Evolutionary conservation across 2,888 invertebrate species (phyloP), one percentile per base, ranked within the genome.

Genomic region (Sphaerophoria taeniata): DNA sequence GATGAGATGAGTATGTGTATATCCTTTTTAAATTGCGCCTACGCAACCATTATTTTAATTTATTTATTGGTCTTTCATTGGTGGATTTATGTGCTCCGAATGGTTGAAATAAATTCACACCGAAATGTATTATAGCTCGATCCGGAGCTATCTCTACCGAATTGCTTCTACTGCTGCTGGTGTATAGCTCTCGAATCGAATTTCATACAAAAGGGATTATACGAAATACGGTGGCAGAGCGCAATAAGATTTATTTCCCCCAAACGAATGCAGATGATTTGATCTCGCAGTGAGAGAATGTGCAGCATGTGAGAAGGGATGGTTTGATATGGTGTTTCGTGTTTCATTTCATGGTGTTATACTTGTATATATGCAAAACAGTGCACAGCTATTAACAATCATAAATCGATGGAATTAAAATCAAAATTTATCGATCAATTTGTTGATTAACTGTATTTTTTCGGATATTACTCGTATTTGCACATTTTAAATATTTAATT

Each of bases 11-110:
- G 24, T 73, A 43, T 71, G 67, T 71, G 47, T 84, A 80, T 73
- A 76, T 82, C 78, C 78, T 70, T 77, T 76, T 80, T n/a, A 75
- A 83, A 80, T 79, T 73, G 81, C 86, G 86, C 87, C 87, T 87
- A 86, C 88, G 80, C 87, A 87, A 87, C 88, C 90, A 91, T 91
- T 90, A 90, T 90, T 91, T 91, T 90, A 91, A 91, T 91, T 91
- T 91, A 91, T 91, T 91, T 91, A 89, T 90, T 90, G 90, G 88
- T 88, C 87, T 90, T 91, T 90, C 90, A 91, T 91, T 91, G 91
- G 90, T 89, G 89, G 90, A 90, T 90, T 90, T 90, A 90, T 90
- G 88, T 88, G 89, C 88, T 89, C 88, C 88, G 89, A 89, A 91
- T 90, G 85, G 85, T 77, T 81, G 76, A 81, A 85, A 85, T 85